Conservation (phyloP, 2,113 vertebrate species). For the Ceyx cyanopectus region DNA sequence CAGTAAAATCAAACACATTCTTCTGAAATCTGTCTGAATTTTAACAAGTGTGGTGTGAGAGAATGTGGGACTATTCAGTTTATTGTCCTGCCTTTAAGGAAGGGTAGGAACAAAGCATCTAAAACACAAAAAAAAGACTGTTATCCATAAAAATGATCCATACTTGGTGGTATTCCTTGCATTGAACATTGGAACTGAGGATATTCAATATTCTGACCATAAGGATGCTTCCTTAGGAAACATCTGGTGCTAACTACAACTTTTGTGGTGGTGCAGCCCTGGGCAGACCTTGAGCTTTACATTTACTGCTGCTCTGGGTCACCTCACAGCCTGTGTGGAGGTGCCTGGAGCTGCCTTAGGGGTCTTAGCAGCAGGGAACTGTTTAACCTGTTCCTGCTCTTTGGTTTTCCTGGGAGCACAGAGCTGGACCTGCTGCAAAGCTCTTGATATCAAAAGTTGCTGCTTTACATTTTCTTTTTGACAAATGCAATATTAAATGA, state of each 20-base stretch:
- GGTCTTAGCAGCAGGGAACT: not conserved
- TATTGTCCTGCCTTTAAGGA: not conserved
- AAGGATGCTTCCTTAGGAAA: conserved; percentile 63
- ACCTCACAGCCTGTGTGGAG: not conserved
- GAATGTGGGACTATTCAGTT: not conserved
- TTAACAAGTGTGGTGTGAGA: not conserved
- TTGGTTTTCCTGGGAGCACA: not conserved
- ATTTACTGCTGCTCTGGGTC: not conserved
- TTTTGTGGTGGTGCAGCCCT: not conserved
- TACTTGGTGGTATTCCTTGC: not conserved
- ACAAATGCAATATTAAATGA: not conserved
- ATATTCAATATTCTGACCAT: not conserved
- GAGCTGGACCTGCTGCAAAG: not conserved
- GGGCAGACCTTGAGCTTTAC: not conserved
- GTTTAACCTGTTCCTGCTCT: not conserved
- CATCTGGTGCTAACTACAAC: conserved; percentile 17
- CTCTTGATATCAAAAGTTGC: not conserved
- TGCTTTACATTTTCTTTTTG: not conserved
- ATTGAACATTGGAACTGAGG: not conserved
- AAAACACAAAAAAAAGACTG: not conserved
- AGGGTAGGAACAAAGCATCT: not conserved
- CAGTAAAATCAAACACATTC: not conserved
- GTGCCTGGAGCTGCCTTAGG: not conserved
- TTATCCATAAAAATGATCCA: not conserved
- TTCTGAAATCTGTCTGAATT: not conserved